Conservation (phyloP, 2,113 vertebrate species). For the Zeus faber region DNA sequence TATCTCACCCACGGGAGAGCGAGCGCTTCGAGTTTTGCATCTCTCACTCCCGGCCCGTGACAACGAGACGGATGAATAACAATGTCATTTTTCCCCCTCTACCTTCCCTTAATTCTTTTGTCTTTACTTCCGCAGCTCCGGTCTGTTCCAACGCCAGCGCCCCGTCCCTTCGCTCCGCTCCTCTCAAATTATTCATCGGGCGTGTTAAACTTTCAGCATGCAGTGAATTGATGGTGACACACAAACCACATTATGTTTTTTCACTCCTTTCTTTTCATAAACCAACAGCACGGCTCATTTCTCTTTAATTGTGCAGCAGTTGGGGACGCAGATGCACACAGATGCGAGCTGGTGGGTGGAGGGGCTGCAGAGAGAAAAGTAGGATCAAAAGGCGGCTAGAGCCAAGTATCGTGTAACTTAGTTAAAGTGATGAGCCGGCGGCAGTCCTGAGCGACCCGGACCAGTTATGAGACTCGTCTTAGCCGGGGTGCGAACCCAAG, state of each 20-base stretch:
- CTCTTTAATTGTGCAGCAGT: constrained; percentile 76
- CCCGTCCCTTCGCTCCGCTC: constrained; percentile 50
- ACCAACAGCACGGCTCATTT: constrained; percentile 74
- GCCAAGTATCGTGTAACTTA: constrained; percentile 58
- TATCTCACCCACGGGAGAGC: constrained; percentile 81
- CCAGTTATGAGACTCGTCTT: too few species aligned
- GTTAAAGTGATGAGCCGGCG: constrained; percentile 56
- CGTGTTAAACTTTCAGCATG: constrained; percentile 79
- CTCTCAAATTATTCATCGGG: constrained; percentile 86
- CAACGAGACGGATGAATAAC: constrained; percentile 83
- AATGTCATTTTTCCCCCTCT: constrained; percentile 72
- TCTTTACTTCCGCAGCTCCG: constrained; percentile 51
- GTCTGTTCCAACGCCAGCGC: constrained; percentile 34
- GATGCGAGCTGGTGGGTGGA: constrained; percentile 49
- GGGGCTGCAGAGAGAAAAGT: constrained; percentile 40
- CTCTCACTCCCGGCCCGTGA: constrained; percentile 76
- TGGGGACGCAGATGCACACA: constrained; percentile 67
- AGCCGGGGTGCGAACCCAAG: too few species aligned
- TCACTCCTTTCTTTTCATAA: constrained; percentile 62
- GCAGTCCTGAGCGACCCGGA: constrained; percentile 48
- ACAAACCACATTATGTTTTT: constrained; percentile 78
- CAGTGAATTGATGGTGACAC: constrained; percentile 84
- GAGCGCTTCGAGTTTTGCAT: constrained; percentile 79
- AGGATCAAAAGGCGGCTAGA: constrained; percentile 33
- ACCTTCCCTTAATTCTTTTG: constrained; percentile 21